Evolutionary conservation across 2,113 vertebrate genomes (phyloP).

Genomic region (Typhlomys cinereus): DNA sequence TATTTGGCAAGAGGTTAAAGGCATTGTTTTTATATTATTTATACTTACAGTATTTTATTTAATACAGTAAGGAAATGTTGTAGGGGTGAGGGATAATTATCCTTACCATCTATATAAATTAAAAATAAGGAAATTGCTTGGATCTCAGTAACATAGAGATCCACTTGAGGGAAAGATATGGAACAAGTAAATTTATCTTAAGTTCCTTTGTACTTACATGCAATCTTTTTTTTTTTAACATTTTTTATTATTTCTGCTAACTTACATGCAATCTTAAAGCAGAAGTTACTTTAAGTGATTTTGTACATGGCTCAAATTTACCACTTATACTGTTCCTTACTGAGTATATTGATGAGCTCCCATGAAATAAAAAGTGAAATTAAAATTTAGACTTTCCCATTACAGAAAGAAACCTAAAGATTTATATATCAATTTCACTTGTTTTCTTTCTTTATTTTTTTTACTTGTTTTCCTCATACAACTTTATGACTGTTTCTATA

Average conservation of each 20-base stretch:
- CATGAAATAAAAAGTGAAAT: constrained; percentile 46
- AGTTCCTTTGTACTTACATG: constrained; percentile 33
- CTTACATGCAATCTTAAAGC: too few species aligned
- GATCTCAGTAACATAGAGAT: not conserved
- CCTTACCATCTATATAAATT: constrained; percentile 1
- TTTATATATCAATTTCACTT: not conserved
- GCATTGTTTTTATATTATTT: too few species aligned
- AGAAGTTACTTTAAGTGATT: constrained; percentile 58
- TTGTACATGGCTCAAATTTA: constrained; percentile 33
- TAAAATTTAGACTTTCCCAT: constrained; percentile 41
- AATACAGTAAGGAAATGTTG: not conserved
- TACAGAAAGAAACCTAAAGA: constrained; percentile 11
- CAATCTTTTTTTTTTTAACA: too few species aligned
- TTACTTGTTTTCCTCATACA: not conserved
- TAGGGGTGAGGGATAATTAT: not conserved
- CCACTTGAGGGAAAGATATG: not conserved
- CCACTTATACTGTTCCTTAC: constrained; percentile 37
- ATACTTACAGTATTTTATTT: too few species aligned
- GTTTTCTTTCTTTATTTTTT: too few species aligned
- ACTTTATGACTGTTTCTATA: constrained; percentile 6
- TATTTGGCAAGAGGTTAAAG: constrained; percentile 6
- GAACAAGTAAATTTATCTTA: constrained; percentile 37
- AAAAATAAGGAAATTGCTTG: not conserved
- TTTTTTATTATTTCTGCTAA: too few species aligned
- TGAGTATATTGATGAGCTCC: constrained; percentile 17